These are phyloP conservation scores for Coronaproctus castanopsis DNA, from an alignment of 2,888 invertebrate species.

Conservation along the genomic window DNA sequence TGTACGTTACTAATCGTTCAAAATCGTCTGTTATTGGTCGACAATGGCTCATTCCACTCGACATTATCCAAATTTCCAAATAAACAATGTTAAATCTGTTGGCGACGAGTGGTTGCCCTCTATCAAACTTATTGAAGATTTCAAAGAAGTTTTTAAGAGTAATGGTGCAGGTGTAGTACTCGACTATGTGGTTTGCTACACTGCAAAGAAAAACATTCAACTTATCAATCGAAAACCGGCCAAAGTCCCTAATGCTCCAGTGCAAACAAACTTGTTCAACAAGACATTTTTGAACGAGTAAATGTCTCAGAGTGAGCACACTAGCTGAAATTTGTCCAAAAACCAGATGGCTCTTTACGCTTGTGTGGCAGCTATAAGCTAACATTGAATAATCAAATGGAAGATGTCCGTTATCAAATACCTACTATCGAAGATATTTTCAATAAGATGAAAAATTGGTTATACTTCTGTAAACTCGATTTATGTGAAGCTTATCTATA, in stretches of 20 bases:
- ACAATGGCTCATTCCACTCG: background rate
- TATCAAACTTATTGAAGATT: no score
- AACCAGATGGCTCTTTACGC: constrained; percentile 17
- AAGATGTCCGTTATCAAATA: constrained; percentile 13
- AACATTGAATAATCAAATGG: constrained; percentile 19
- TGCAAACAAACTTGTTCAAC: constrained; percentile 10
- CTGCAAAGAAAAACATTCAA: background rate
- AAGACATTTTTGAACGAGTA: constrained; percentile 14
- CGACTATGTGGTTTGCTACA: background rate
- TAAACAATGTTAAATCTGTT: background rate
- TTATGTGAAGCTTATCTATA: constrained; percentile 15
- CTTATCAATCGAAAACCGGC: constrained; percentile 15
- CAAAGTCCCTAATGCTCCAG: constrained; percentile 15
- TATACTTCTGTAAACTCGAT: constrained; percentile 16
- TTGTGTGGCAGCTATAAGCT: constrained; percentile 22
- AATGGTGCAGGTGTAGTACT: constrained; percentile 9
- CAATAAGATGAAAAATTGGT: constrained; percentile 15
- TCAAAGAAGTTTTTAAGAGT: no score
- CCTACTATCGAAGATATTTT: constrained; percentile 6
- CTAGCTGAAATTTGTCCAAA: constrained; percentile 20
- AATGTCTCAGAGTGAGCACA: constrained; percentile 19
- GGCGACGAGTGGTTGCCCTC: no score
- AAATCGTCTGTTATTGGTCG: background rate
- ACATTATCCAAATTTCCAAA: background rate
- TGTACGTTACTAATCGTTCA: background rate